phyloP scores from a whole-genome alignment of 2,888 invertebrate species.

The Orthosia incerta region DNA sequence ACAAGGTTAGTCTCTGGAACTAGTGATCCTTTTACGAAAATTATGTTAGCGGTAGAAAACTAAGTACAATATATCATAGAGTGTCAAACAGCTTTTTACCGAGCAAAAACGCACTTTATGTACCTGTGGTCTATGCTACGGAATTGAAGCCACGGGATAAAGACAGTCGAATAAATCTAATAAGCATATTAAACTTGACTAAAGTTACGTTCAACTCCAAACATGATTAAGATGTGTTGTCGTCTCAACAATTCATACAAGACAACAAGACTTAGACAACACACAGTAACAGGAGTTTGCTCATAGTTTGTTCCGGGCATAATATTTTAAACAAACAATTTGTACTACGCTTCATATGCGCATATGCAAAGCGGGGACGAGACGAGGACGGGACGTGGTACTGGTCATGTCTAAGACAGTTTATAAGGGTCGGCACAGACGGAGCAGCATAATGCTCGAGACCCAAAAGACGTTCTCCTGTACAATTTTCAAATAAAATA shows the following conservation, averaged over 20 bases:
- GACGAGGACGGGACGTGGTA: neutral
- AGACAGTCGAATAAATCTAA: neutral
- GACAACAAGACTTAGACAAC: neutral
- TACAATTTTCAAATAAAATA: no score
- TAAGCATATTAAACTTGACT: neutral
- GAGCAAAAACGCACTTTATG: no score
- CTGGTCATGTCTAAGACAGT: constrained; percentile 2
- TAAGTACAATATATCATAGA: no score
- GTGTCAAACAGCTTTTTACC: no score
- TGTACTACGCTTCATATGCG: constrained; percentile 6
- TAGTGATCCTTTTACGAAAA: no score
- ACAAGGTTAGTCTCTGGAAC: no score
- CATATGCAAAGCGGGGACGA: constrained; percentile 22
- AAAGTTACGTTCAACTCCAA: neutral
- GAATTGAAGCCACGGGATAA: no score
- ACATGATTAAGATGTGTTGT: neutral
- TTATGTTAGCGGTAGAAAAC: no score
- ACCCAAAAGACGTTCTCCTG: no score
- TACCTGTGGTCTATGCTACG: no score
- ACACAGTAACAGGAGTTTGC: neutral
- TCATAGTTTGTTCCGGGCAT: constrained; percentile 13
- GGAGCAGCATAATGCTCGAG: neutral
- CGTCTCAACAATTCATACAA: neutral
- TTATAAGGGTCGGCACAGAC: neutral
- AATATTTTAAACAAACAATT: constrained; percentile 41